phyloP scores from a whole-genome alignment of 2,888 invertebrate genomes.

The Drosophila mimetica region DNA sequence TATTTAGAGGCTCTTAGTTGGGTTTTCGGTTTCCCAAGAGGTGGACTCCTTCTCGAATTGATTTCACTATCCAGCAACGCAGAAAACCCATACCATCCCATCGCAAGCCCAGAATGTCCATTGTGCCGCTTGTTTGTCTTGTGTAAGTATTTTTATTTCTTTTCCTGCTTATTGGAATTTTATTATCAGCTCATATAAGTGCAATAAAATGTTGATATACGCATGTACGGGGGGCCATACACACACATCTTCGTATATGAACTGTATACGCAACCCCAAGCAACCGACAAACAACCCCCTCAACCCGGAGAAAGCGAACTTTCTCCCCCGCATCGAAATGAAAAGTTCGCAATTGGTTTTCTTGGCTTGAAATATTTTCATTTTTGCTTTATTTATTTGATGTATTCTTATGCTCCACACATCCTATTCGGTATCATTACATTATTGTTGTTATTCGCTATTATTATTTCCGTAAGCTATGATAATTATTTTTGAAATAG shows the following conservation, averaged over 20 bases:
- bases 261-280: constrained; percentile 27
- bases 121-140: constrained; percentile 58
- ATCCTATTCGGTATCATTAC: constrained; percentile 43
- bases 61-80: constrained; percentile 41
- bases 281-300: too few relatives aligned
- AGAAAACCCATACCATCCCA: too few relatives aligned
- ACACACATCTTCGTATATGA: background rate
- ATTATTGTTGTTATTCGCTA: constrained; percentile 62
- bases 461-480: constrained; percentile 54
- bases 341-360: constrained; percentile 33
- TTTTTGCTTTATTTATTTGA: constrained; percentile 64
- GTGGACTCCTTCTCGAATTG: constrained; percentile 51
- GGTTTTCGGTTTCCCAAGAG: constrained; percentile 53
- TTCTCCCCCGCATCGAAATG: constrained; percentile 3
- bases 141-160: constrained; percentile 71
- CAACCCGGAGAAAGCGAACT: too few relatives aligned
- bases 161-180: constrained; percentile 77
- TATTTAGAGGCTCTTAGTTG: constrained; percentile 75
- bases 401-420: constrained; percentile 51
- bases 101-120: background rate
- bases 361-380: constrained; percentile 72
- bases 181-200: constrained; percentile 79
- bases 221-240: constrained; percentile 10
- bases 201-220: constrained; percentile 67
- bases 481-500: constrained; percentile 43